Evolutionary conservation across 2,888 invertebrate species (phyloP).

Genomic region (Creontiades dilutus): DNA sequence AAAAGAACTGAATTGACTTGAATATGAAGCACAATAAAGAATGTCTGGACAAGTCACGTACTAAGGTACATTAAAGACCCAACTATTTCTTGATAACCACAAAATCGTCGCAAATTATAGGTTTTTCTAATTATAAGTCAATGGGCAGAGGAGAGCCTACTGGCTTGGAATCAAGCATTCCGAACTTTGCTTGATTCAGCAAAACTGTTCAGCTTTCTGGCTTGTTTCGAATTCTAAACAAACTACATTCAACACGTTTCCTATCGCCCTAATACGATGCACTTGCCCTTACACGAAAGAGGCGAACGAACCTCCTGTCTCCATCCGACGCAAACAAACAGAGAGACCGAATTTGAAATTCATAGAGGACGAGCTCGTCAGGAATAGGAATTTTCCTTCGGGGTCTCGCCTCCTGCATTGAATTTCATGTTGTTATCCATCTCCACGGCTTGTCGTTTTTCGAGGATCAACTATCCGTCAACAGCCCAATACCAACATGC

Average conservation of each 20-base stretch:
- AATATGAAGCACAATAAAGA: no score
- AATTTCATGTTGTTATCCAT: conserved; percentile 35
- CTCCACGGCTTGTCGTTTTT: background rate
- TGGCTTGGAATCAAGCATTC: no score
- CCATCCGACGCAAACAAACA: conserved; percentile 24
- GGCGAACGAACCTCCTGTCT: conserved; percentile 8
- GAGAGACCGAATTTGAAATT: background rate
- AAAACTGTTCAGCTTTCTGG: no score
- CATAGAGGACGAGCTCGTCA: conserved; percentile 14
- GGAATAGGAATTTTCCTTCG: conserved; percentile 17
- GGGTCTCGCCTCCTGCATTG: background rate
- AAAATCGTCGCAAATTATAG: no score
- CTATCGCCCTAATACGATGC: background rate
- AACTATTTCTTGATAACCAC: no score
- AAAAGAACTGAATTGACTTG: no score
- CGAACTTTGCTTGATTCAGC: no score
- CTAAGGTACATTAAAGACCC: no score
- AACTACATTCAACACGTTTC: background rate
- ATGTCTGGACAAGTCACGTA: no score
- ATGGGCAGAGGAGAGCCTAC: no score
- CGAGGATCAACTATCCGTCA: background rate
- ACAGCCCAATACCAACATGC: background rate
- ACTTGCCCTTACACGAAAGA: background rate
- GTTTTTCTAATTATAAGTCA: no score
- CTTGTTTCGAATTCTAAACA: background rate